Evolutionary conservation across 2,113 vertebrate species (phyloP), one percentile per base, ranked within the genome.

Genomic region (Carassius gibelio): DNA sequence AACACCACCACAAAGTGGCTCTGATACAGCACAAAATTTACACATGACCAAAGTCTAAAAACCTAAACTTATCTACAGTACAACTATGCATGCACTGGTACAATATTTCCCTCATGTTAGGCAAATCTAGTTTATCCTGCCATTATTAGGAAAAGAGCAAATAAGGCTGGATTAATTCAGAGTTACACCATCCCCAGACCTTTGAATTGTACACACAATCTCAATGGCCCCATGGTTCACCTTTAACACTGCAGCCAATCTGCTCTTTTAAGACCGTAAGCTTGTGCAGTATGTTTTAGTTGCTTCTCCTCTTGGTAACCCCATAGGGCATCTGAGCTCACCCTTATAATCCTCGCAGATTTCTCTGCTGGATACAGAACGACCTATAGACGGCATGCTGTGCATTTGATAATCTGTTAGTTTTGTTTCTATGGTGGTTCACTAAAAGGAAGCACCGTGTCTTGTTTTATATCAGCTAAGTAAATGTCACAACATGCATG

Each of bases 331-430:
- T 45, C 42, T 45, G 55, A 78, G 10, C 42, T 78, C 55, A 61
- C 4, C 76, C 2, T 38, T 78, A 13, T 61, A 78, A 78, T 78
- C 52, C 52, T 19, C 10, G 0, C 30, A 61, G 34, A 78, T 59
- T 61, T 78, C 19, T 59, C 52, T 61, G 34, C 34, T 61, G 55
- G 76, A 61, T 42, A 38, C 76, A 38, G 76, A 3, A 61, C 38
- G 7, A 23, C 11, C 55, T 59, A 42, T 14, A 45, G n/a, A 2
- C 8, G 0, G 26, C 61, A 62, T 66, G 78, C 61, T 81, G 78
- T 42, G 76, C 23, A 55, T 6, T 79, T 79, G 55, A 42, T 59
- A 57, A 77, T 57, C 75, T 77, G 50, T 57, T 57, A 21, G 57
- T 57, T 57, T 77, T 5, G 50, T 10, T 15, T 57, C 8, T 9